Conservation (phyloP, 2,797 vertebrate species). For the Helostoma temminkii region DNA sequence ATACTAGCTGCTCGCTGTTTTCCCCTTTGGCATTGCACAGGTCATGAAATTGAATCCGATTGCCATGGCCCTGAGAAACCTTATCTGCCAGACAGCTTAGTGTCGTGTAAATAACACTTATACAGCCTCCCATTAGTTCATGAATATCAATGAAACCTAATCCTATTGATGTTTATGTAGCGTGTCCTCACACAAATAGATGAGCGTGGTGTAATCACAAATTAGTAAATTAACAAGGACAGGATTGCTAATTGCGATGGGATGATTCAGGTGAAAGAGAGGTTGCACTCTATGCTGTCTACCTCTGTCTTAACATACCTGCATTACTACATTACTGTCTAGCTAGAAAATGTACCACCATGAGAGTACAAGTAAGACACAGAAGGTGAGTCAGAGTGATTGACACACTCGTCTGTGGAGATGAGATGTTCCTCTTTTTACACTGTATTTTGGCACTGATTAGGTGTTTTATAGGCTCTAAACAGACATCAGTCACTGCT, state of each 20-base stretch:
- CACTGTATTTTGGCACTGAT: conserved; percentile 58
- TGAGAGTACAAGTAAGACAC: conserved; percentile 44
- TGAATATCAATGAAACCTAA: conserved; percentile 85
- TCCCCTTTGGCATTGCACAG: conserved; percentile 51
- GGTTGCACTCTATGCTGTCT: conserved; percentile 20
- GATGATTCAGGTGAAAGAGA: conserved; percentile 59
- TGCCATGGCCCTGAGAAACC: conserved; percentile 68
- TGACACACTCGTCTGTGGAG: conserved; percentile 66
- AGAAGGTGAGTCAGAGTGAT: conserved; percentile 60
- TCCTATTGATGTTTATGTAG: conserved; percentile 84
- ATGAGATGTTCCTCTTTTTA: conserved; percentile 71
- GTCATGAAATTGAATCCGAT: conserved; percentile 75
- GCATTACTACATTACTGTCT: conserved; percentile 30
- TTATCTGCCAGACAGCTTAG: conserved; percentile 81
- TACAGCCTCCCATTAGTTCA: conserved; percentile 76
- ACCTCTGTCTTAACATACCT: conserved; percentile 23
- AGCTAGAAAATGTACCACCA: conserved; percentile 25
- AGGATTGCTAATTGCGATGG: conserved; percentile 66
- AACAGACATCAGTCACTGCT: conserved; percentile 49
- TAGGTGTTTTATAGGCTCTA: conserved; percentile 59
- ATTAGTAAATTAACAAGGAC: conserved; percentile 74
- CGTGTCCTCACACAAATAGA: conserved; percentile 74
- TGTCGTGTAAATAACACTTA: conserved; percentile 80
- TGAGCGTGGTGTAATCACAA: conserved; percentile 71
- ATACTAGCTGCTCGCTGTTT: conserved; percentile 52